phyloP scores from a whole-genome alignment of 1,140 invertebrate genomes.

The Plutomurus gul region DNA sequence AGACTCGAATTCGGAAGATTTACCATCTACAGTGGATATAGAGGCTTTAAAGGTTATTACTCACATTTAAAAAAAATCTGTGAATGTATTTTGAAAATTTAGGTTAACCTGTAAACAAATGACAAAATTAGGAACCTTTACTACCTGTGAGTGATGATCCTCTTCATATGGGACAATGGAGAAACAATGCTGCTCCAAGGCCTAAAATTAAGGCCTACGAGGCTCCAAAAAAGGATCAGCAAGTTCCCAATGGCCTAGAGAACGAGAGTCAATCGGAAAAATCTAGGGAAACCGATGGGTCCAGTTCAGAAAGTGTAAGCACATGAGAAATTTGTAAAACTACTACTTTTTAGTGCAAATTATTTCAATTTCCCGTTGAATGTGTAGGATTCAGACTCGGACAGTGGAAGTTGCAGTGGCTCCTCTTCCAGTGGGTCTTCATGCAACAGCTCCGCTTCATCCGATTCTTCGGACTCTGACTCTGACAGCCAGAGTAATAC shows the following conservation, averaged over 20 bases:
- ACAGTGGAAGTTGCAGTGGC: slow-evolving; percentile 31
- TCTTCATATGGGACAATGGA: slow-evolving; percentile 39
- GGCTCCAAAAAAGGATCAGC: slow-evolving; percentile 4
- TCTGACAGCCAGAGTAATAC: slow-evolving; percentile 40
- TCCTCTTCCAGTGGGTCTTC: slow-evolving; percentile 33
- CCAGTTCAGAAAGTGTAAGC: slow-evolving; percentile 9
- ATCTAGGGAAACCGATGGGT: slow-evolving; percentile 26
- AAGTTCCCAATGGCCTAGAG: slow-evolving; percentile 31
- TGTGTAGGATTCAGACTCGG: slow-evolving; percentile 44
- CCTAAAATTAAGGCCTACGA: background rate
- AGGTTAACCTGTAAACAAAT: background rate
- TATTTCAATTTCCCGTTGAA: too few relatives aligned
- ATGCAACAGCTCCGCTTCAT: slow-evolving; percentile 30
- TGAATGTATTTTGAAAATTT: background rate
- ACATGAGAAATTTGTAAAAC: background rate
- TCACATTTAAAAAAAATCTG: background rate
- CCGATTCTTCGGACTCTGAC: slow-evolving; percentile 40
- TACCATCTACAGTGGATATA: slow-evolving; percentile 51
- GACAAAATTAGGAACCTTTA: background rate
- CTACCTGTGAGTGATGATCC: background rate
- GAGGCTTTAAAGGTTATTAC: slow-evolving; percentile 47
- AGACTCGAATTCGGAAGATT: slow-evolving; percentile 33
- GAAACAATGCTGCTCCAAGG: slow-evolving; percentile 32
- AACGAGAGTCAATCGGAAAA: slow-evolving; percentile 38
- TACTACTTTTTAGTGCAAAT: background rate